Percentiles rank a stretch among this genome's conserved stretches.
Conservation (phyloP, 64 coral and sea anemone genomes). For the Montipora efflorescens region DNA sequence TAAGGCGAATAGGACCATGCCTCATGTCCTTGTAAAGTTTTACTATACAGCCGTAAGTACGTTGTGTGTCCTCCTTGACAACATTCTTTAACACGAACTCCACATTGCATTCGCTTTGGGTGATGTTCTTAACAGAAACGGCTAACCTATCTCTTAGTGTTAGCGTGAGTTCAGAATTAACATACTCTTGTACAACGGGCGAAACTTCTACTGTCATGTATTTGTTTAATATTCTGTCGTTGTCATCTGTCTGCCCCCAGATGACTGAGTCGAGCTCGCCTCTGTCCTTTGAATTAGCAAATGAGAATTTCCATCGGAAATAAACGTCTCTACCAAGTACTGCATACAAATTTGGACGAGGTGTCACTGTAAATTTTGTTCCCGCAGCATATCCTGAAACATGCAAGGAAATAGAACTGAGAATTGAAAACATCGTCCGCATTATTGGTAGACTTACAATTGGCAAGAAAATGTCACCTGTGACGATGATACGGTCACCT, state of each 20-base stretch:
- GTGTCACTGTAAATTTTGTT: slow-evolving; percentile 4
- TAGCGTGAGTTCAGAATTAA: background rate
- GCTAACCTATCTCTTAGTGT: background rate
- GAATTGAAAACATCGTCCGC: background rate
- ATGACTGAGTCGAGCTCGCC: background rate
- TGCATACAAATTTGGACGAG: background rate
- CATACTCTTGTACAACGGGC: too few relatives aligned
- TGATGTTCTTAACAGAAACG: background rate
- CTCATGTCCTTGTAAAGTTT: too few relatives aligned
- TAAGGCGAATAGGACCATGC: background rate
- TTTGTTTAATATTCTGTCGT: background rate
- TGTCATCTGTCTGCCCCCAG: background rate
- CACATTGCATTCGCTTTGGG: background rate
- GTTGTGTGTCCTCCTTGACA: background rate
- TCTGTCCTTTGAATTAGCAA: background rate
- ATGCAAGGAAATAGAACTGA: background rate
- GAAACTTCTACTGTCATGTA: background rate
- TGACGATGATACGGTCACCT: too few relatives aligned
- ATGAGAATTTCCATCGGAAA: background rate
- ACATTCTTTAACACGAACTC: slow-evolving; percentile 7
- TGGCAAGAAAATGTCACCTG: too few relatives aligned
- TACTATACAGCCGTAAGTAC: background rate
- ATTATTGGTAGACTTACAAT: too few relatives aligned
- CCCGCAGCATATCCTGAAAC: background rate
- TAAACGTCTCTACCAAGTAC: background rate